A percentile compares a stretch with the other conserved stretches of the same genome.
Evolutionary conservation across 2,113 vertebrate species (phyloP).

Genomic region (Thalassoma bifasciatum): DNA sequence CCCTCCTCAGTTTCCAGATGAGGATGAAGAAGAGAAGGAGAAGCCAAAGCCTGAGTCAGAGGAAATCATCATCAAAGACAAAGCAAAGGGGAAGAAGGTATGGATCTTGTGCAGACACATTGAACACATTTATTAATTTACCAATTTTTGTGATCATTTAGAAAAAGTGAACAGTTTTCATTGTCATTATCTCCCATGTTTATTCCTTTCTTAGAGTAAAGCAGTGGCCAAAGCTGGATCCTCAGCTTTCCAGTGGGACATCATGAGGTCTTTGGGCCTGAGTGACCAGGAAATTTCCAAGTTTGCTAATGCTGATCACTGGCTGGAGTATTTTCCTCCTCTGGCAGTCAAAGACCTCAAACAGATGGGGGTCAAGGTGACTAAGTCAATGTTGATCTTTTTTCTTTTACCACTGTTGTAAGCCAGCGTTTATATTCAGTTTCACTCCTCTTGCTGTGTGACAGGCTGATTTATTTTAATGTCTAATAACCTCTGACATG

Average conservation of each 20-base stretch:
- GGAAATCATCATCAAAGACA: conserved; percentile 93
- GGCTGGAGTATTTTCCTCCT: conserved; percentile 97
- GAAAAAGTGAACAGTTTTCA: neutral
- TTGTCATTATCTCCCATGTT: neutral
- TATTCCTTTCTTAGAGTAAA: conserved; percentile 88
- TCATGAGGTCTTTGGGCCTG: conserved; percentile 95
- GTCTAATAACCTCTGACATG: neutral
- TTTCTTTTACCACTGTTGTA: neutral
- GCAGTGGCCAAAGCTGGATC: conserved; percentile 91
- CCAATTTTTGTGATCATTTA: too few relatives aligned
- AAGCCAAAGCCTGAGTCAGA: conserved; percentile 79
- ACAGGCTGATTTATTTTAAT: neutral
- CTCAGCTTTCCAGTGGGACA: conserved; percentile 94
- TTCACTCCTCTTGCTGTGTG: neutral
- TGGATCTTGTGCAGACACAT: neutral
- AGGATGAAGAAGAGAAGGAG: conserved; percentile 91
- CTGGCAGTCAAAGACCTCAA: conserved; percentile 93
- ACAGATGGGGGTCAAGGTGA: conserved; percentile 95
- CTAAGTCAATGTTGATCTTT: too few relatives aligned
- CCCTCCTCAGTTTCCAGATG: conserved; percentile 95
- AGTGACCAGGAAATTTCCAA: conserved; percentile 87
- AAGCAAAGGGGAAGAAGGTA: conserved; percentile 97
- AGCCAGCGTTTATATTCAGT: too few relatives aligned
- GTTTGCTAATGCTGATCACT: conserved; percentile 94
- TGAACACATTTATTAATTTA: neutral